phyloP scores from a whole-genome alignment of 1,140 invertebrate species.

The Pristionchus pacificus region DNA sequence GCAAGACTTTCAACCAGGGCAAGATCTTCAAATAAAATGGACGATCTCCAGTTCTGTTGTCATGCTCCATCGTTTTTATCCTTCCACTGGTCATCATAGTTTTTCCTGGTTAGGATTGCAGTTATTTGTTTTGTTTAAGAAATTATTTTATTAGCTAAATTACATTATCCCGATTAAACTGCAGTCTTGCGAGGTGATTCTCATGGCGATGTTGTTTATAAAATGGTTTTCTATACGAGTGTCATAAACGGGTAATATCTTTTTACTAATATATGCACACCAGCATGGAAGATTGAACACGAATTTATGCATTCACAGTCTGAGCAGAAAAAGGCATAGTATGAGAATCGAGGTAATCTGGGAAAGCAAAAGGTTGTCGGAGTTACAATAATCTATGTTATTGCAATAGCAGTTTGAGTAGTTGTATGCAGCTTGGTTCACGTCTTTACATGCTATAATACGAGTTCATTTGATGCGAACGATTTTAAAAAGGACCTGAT shows the following conservation, averaged over 20 bases:
- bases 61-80: not conserved
- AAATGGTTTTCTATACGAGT: not conserved
- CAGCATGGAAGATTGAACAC: not conserved
- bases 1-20: constrained; percentile 92
- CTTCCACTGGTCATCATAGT: not conserved
- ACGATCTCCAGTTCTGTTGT: no score
- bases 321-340: not conserved
- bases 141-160: no score
- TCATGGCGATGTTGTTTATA: not conserved
- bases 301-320: not conserved
- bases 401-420: not conserved
- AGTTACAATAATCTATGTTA: not conserved
- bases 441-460: not conserved
- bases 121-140: no score
- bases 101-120: no score
- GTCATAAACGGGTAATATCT: not conserved
- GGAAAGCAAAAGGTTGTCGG: no score
- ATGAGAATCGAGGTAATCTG: not conserved
- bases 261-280: not conserved
- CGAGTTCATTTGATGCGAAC: not conserved
- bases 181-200: not conserved
- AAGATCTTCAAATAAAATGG: constrained; percentile 89
- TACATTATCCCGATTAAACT: not conserved
- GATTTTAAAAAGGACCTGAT: no score
- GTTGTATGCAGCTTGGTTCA: not conserved